Evolutionary conservation across 2,113 vertebrate genomes (phyloP), one percentile per base, ranked within the genome.

Genomic region (Proteles cristata): DNA sequence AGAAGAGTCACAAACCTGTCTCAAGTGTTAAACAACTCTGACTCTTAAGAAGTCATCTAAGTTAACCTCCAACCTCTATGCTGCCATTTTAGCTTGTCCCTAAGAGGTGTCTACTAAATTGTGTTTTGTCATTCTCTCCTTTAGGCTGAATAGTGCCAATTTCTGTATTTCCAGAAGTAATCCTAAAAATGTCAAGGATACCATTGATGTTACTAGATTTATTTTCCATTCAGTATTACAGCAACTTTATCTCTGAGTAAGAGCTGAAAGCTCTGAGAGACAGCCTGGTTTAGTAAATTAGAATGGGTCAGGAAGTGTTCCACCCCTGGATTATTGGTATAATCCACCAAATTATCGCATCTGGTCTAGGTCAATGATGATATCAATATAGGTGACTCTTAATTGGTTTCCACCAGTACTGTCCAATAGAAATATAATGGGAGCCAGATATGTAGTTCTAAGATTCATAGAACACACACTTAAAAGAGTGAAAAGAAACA

Each of bases 1-100:
- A 92, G 79, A 92, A 97, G 97, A 97, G 80, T 71, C 92, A 68
- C n/a, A 96, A 87, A 87, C 69, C 92, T 88, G 61, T 96, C 90
- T 80, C 93, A 68, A 96, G 88, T 94, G 88, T 89, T 96, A 94
- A 97, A 96, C 74, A 96, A 92, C n/a, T 15, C 73, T 66, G 61
- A 96, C 96, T 94, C 83, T 92, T 81, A 77, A 96, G 93, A 90
- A 93, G 80, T 89, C 93, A 81, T 93, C 93, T 86, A n/a, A 16
- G 82, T 93, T 96, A 97, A 90, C 84, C 58, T 97, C 88, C 53
- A 79, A n/a, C 71, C 80, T 79, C 79, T 53, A 63, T 26, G 17
- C 1, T 73, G 0, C 39, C 58, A n/a, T 50, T 58, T 91, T 58
- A 55, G 55, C 50, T 69, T 76, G 53, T 89, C 68, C 26, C 15